These are phyloP conservation scores for Actinostola sp. DNA, from an alignment of 92 coral and sea anemone species.

Conservation along the genomic window DNA sequence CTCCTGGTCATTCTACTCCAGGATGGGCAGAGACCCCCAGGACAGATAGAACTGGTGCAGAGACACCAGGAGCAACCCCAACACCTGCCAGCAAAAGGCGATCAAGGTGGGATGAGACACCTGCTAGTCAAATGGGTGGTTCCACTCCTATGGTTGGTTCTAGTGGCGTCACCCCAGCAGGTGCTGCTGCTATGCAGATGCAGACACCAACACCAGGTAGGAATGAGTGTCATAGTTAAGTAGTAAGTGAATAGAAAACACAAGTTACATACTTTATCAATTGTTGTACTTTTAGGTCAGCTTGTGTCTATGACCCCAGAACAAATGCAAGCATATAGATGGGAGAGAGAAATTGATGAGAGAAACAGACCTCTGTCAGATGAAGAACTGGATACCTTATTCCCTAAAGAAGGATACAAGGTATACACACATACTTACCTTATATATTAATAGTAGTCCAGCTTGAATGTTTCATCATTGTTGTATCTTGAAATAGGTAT, in stretches of 20 bases:
- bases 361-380: slow-evolving; percentile 93
- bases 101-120: slow-evolving; percentile 99
- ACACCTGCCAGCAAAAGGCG: slow-evolving; percentile 98
- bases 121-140: slow-evolving; percentile 95
- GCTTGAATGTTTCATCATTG: not conserved
- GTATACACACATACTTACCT: slow-evolving; percentile 18
- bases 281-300: slow-evolving; percentile 58
- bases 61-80: slow-evolving; percentile 99
- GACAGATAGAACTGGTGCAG: slow-evolving; percentile 94
- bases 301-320: slow-evolving; percentile 98
- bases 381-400: slow-evolving; percentile 89
- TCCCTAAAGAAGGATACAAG: slow-evolving; percentile 99
- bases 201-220: slow-evolving; percentile 99
- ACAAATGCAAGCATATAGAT: slow-evolving; percentile 97
- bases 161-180: slow-evolving; percentile 97
- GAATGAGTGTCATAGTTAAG: no score
- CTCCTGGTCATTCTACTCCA: slow-evolving; percentile 97
- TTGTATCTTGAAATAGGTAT: slow-evolving; percentile 49
- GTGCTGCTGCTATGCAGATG: slow-evolving; percentile 99
- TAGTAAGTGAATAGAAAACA: not conserved
- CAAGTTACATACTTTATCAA: not conserved
- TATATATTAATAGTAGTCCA: not conserved
- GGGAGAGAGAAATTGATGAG: slow-evolving; percentile 99
- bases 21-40: slow-evolving; percentile 99
- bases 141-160: slow-evolving; percentile 94